Percentiles rank a stretch among this genome's conserved stretches.
phyloP scores from a whole-genome alignment of 2,888 invertebrate species.

The Dryomyza anilis region DNA sequence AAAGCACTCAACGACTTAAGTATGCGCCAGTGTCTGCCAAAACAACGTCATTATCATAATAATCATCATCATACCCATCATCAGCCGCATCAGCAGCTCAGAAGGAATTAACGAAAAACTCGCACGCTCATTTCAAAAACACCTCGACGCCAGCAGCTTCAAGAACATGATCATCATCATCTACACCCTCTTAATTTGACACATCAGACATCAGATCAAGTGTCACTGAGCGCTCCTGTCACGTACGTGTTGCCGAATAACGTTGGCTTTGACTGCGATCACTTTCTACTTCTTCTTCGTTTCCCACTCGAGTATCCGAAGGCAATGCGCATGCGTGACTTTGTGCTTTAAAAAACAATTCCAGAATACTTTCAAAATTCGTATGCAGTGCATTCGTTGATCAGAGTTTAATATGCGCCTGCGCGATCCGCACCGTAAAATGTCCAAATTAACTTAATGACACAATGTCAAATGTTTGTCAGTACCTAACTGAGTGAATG shows the following conservation, averaged over 20 bases:
- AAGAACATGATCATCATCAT: slow-evolving; percentile 37
- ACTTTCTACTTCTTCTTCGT: neutral
- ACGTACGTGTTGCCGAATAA: slow-evolving; percentile 35
- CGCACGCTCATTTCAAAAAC: slow-evolving; percentile 51
- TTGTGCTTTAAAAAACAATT: slow-evolving; percentile 15
- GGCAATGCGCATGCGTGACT: slow-evolving; percentile 26
- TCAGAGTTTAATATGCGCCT: slow-evolving; percentile 49
- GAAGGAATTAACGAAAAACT: slow-evolving; percentile 42
- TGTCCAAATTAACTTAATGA: slow-evolving; percentile 31
- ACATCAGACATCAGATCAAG: slow-evolving; percentile 57
- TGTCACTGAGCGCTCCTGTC: slow-evolving; percentile 43
- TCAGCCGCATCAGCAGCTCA: neutral
- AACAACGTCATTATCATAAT: no score
- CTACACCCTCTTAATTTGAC: slow-evolving; percentile 57
- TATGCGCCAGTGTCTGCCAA: slow-evolving; percentile 47
- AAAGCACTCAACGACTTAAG: slow-evolving; percentile 54
- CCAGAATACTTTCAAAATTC: no score
- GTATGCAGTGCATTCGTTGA: slow-evolving; percentile 10
- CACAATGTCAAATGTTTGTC: slow-evolving; percentile 28
- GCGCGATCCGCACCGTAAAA: slow-evolving; percentile 41
- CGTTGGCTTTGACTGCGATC: neutral
- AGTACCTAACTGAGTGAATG: slow-evolving; percentile 25
- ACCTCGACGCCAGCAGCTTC: no score
- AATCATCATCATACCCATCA: neutral
- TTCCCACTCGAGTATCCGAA: neutral